A percentile compares a stretch with the other conserved stretches of the same genome.
Evolutionary conservation across 2,113 vertebrate species (phyloP).

Genomic region (Gadus chalcogrammus): DNA sequence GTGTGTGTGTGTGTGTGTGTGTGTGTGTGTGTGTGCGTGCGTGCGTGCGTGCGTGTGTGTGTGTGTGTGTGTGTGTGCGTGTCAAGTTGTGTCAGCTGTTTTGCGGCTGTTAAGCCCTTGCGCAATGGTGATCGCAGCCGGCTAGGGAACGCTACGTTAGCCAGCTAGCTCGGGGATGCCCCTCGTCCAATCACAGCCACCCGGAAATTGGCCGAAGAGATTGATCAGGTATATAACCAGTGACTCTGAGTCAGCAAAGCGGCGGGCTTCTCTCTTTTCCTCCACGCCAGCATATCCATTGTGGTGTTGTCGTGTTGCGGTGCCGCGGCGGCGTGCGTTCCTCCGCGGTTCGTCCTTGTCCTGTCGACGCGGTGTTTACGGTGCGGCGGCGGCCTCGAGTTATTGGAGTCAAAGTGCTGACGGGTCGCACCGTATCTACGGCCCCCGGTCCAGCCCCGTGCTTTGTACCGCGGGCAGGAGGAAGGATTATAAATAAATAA

Average conservation of each 20-base stretch:
- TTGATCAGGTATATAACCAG: conserved; percentile 2
- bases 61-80: conserved; percentile 2
- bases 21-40: no score
- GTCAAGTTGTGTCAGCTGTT: conserved; percentile 60
- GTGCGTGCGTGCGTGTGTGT: conserved; percentile 27
- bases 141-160: conserved; percentile 57
- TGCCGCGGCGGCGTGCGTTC: no score
- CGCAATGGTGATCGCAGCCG: conserved; percentile 62
- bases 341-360: no score
- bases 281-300: neutral
- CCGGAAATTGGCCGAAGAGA: conserved; percentile 37
- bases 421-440: neutral
- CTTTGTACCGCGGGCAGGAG: no score
- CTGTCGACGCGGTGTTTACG: neutral
- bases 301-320: neutral
- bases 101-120: conserved; percentile 68
- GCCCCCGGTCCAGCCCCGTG: no score
- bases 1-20: no score
- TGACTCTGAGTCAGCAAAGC: neutral
- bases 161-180: conserved; percentile 46
- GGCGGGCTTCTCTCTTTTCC: neutral
- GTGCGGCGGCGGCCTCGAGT: neutral
- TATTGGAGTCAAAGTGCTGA: conserved; percentile 1
- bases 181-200: no score
- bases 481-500: no score